Conservation (phyloP, 2,113 vertebrate genomes). For the Murina feae region DNA sequence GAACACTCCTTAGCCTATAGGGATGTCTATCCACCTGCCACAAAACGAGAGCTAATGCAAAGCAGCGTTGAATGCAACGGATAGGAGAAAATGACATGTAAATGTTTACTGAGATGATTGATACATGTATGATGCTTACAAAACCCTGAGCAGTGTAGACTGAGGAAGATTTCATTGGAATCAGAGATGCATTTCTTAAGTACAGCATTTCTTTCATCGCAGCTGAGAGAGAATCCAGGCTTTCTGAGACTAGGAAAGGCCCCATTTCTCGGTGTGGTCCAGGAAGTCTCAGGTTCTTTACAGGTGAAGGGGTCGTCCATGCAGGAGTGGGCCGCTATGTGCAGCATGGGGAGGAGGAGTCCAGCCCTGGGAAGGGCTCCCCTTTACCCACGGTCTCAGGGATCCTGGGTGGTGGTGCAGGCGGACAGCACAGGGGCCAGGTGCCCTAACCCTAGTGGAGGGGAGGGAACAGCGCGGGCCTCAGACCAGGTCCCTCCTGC, state of each 20-base stretch:
- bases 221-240: not conserved
- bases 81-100: not conserved
- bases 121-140: not conserved
- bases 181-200: not conserved
- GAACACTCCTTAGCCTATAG: not conserved
- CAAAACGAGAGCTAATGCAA: not conserved
- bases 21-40: not conserved
- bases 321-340: not conserved
- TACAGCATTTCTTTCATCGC: not conserved
- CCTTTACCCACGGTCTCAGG: not conserved
- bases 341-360: not conserved
- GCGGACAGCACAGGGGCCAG: not conserved
- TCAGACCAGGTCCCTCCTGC: too few relatives aligned
- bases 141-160: not conserved
- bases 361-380: not conserved
- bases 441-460: not conserved
- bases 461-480: not conserved
- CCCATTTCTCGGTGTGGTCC: not conserved
- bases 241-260: not conserved
- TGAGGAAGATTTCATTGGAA: not conserved
- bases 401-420: too few relatives aligned
- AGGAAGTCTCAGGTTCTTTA: not conserved
- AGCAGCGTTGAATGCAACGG: not conserved
- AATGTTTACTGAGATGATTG: not conserved
- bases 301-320: not conserved